These are phyloP conservation scores for Etia nguti DNA, from an alignment of 2,113 vertebrate species.

Conservation along the genomic window DNA sequence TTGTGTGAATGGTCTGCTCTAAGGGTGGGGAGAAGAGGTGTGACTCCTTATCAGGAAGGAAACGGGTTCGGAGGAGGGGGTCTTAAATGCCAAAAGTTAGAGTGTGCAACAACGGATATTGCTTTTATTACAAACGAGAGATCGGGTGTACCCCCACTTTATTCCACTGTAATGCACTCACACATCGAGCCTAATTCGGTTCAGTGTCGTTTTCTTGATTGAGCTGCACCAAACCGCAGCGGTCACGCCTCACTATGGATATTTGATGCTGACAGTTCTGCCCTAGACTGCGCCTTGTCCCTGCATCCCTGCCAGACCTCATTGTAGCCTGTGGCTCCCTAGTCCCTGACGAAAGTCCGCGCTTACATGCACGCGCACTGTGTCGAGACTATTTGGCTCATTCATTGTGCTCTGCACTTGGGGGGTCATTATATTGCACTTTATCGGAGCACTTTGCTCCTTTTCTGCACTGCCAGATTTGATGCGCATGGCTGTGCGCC, in stretches of 20 bases:
- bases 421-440: slow-evolving; percentile 35
- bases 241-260: slow-evolving; percentile 25
- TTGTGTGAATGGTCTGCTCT: not conserved
- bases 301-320: not conserved
- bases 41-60: slow-evolving; percentile 60
- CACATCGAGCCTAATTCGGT: not conserved
- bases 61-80: slow-evolving; percentile 38
- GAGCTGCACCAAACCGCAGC: slow-evolving; percentile 26
- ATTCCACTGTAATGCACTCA: not conserved
- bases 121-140: slow-evolving; percentile 26
- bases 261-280: slow-evolving; percentile 50
- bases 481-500: slow-evolving; percentile 57
- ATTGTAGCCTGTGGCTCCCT: not conserved
- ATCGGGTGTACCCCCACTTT: not conserved
- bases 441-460: slow-evolving; percentile 45
- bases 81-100: not conserved
- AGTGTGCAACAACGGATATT: not conserved
- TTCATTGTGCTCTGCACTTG: not conserved
- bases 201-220: slow-evolving; percentile 8
- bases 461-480: slow-evolving; percentile 37
- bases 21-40: not conserved
- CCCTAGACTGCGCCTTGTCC: slow-evolving; percentile 13
- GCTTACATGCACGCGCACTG: not conserved
- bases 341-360: not conserved
- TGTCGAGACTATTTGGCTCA: not conserved